These are phyloP conservation scores for Galagoides demidoff DNA, from an alignment of 2,797 vertebrate genomes.

Conservation along the genomic window DNA sequence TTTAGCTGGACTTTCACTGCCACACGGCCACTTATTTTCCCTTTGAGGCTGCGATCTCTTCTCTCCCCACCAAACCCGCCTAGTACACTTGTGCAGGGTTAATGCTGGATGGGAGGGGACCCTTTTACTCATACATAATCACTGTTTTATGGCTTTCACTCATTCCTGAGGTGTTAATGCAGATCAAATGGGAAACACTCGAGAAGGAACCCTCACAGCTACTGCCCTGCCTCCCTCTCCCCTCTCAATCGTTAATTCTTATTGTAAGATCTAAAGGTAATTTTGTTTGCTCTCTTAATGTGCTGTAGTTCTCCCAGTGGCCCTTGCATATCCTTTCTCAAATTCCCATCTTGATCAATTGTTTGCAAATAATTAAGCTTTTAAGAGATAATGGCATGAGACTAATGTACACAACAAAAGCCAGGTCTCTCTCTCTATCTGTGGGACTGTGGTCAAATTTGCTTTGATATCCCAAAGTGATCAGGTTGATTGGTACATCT, in stretches of 20 bases:
- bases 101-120: conserved; percentile 85
- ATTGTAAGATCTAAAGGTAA: conserved; percentile 89
- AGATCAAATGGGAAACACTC: conserved; percentile 91
- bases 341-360: conserved; percentile 92
- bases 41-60: conserved; percentile 35
- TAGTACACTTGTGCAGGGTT: conserved; percentile 67
- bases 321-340: conserved; percentile 86
- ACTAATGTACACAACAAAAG: conserved; percentile 89
- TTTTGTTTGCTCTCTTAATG: conserved; percentile 91
- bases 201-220: conserved; percentile 83
- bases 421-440: conserved; percentile 85
- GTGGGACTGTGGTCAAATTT: conserved; percentile 84
- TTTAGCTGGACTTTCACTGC: background rate
- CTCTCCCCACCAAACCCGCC: conserved; percentile 60
- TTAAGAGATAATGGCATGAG: conserved; percentile 90
- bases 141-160: conserved; percentile 88
- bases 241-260: conserved; percentile 88
- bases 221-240: conserved; percentile 69
- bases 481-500: conserved; percentile 77
- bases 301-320: conserved; percentile 87
- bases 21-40: background rate
- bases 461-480: conserved; percentile 86
- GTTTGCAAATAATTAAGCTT: conserved; percentile 94
- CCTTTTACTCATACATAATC: conserved; percentile 87
- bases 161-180: conserved; percentile 89